Conservation (phyloP, 2,113 vertebrate genomes). For the Nicator chloris region DNA sequence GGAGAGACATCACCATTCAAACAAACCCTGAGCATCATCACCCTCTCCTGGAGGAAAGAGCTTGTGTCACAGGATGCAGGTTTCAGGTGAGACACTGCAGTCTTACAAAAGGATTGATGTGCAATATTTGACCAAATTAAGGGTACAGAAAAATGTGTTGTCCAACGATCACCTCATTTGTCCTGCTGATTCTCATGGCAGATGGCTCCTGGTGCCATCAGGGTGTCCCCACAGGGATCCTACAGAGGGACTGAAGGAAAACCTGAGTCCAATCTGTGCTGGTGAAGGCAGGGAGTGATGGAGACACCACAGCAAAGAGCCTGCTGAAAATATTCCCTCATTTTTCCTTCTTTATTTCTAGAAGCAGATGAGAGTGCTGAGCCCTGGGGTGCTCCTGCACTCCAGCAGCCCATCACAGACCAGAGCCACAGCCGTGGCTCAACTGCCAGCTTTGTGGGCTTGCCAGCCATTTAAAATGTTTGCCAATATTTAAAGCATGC, state of each 20-base stretch:
- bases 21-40: not conserved
- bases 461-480: not conserved
- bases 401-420: not conserved
- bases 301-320: not conserved
- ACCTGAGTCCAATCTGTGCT: accelerated
- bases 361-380: not conserved
- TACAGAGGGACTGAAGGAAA: not conserved
- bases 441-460: not conserved
- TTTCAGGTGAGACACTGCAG: not conserved
- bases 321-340: not conserved
- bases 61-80: not conserved
- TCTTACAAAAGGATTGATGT: not conserved
- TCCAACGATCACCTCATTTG: not conserved
- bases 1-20: accelerated
- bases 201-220: not conserved
- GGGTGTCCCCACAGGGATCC: not conserved
- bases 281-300: not conserved
- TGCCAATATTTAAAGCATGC: not conserved
- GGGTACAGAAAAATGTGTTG: not conserved
- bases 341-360: not conserved
- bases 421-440: not conserved
- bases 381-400: not conserved
- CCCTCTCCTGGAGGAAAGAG: not conserved
- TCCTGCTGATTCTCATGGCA: not conserved
- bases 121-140: not conserved